phyloP scores from a whole-genome alignment of 2,888 invertebrate genomes.

The Volucella inanis region DNA sequence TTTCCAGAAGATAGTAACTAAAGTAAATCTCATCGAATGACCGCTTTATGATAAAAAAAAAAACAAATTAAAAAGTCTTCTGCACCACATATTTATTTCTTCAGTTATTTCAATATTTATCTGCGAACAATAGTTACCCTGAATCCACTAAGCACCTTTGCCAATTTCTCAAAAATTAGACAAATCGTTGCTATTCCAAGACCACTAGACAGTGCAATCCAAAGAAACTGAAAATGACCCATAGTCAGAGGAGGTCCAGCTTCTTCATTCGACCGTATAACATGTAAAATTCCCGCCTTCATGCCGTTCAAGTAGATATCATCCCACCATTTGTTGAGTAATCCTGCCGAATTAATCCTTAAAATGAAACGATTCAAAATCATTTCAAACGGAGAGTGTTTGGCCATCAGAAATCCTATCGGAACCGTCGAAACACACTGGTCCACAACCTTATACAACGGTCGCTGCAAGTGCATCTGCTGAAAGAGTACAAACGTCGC shows the following conservation, averaged over 20 bases:
- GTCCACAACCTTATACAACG: conserved; percentile 73
- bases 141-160: conserved; percentile 55
- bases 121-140: conserved; percentile 68
- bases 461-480: conserved; percentile 75
- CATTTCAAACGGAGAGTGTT: conserved; percentile 76
- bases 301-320: conserved; percentile 73
- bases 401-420: conserved; percentile 76
- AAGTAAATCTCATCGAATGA: too few relatives aligned
- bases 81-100: too few relatives aligned
- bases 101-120: conserved; percentile 1
- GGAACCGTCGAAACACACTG: conserved; percentile 76
- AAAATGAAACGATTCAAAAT: conserved; percentile 77
- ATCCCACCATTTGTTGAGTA: conserved; percentile 76
- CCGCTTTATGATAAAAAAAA: too few relatives aligned
- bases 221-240: conserved; percentile 77
- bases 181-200: conserved; percentile 48
- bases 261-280: conserved; percentile 43
- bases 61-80: too few relatives aligned
- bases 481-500: conserved; percentile 76
- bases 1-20: too few relatives aligned
- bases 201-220: conserved; percentile 75
- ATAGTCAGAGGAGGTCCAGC: conserved; percentile 66
- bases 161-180: conserved; percentile 67
- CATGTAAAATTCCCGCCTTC: conserved; percentile 68
- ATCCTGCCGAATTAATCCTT: conserved; percentile 73